These are phyloP conservation scores for Lasiommata megera DNA, from an alignment of 2,888 invertebrate genomes.

Conservation along the genomic window DNA sequence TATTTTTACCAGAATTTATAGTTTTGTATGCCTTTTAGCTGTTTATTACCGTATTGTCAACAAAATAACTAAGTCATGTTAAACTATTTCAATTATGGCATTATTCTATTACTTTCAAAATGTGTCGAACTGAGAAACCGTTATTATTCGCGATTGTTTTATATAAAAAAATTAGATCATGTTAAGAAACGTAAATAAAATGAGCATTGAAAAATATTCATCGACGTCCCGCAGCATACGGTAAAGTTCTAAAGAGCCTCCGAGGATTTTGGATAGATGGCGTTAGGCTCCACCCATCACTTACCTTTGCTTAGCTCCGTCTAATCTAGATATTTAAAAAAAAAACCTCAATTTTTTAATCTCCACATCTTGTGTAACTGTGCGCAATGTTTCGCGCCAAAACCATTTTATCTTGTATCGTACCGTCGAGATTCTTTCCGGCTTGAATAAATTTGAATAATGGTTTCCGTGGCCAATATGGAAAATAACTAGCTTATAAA, in stretches of 20 bases:
- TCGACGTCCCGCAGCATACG: conserved; percentile 74
- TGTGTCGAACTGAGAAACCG: too few relatives aligned
- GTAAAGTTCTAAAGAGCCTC: conserved; percentile 70
- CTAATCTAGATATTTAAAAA: conserved; percentile 31
- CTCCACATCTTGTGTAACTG: not conserved
- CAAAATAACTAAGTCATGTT: too few relatives aligned
- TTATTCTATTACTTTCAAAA: too few relatives aligned
- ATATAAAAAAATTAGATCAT: too few relatives aligned
- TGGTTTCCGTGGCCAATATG: conserved; percentile 37
- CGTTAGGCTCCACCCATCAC: conserved; percentile 55
- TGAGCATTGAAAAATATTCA: conserved; percentile 36
- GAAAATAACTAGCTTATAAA: conserved; percentile 6
- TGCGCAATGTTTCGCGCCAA: conserved; percentile 15
- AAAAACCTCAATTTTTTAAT: not conserved
- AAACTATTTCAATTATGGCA: too few relatives aligned
- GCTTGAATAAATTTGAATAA: conserved; percentile 56
- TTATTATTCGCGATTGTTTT: too few relatives aligned
- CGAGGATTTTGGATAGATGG: conserved; percentile 77
- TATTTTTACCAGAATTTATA: too few relatives aligned
- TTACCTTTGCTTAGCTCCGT: conserved; percentile 23
- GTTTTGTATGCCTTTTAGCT: too few relatives aligned
- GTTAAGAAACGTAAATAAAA: too few relatives aligned
- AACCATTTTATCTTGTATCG: conserved; percentile 24
- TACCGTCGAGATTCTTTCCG: conserved; percentile 39
- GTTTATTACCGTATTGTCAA: too few relatives aligned